Percentiles rank a stretch among this genome's conserved stretches.
Evolutionary conservation across 2,113 vertebrate species (phyloP).

Genomic region (Craseonycteris thonglongyai): DNA sequence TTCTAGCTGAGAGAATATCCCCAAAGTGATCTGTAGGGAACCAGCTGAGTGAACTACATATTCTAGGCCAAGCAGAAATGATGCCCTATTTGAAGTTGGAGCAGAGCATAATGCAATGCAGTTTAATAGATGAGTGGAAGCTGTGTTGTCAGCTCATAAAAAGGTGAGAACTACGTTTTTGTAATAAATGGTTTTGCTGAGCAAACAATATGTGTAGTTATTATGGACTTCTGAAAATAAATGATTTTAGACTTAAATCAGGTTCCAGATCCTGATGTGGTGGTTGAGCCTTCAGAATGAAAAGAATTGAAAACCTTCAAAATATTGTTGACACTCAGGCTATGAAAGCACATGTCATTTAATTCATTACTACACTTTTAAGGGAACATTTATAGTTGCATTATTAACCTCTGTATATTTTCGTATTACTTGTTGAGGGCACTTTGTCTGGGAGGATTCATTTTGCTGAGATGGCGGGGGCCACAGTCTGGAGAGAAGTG

Average conservation of each 20-base stretch:
- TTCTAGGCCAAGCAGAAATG: conserved; percentile 9
- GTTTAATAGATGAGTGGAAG: conserved; percentile 65
- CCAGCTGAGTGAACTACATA: neutral
- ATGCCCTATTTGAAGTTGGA: neutral
- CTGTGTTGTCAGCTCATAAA: conserved; percentile 64
- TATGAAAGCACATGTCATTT: conserved; percentile 50
- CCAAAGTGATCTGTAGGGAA: conserved; percentile 42
- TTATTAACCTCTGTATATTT: conserved; percentile 38
- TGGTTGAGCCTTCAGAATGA: conserved; percentile 59
- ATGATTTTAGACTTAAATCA: conserved; percentile 66
- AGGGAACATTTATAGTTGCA: conserved; percentile 28
- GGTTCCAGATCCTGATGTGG: conserved; percentile 57
- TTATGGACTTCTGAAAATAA: conserved; percentile 73
- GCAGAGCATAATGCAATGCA: neutral
- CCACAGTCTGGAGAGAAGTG: neutral
- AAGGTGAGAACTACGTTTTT: conserved; percentile 73
- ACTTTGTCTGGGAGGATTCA: neutral
- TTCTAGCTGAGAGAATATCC: conserved; percentile 37
- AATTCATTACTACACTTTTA: conserved; percentile 64
- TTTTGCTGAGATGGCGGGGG: neutral
- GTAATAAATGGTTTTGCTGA: conserved; percentile 74
- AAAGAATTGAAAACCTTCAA: conserved; percentile 50
- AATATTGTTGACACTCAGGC: conserved; percentile 49
- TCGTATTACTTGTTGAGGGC: neutral
- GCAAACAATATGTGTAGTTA: conserved; percentile 64